Evolutionary conservation across 2,113 vertebrate species (phyloP), one percentile per base, ranked within the genome.

Genomic region (Microtus ochrogaster): DNA sequence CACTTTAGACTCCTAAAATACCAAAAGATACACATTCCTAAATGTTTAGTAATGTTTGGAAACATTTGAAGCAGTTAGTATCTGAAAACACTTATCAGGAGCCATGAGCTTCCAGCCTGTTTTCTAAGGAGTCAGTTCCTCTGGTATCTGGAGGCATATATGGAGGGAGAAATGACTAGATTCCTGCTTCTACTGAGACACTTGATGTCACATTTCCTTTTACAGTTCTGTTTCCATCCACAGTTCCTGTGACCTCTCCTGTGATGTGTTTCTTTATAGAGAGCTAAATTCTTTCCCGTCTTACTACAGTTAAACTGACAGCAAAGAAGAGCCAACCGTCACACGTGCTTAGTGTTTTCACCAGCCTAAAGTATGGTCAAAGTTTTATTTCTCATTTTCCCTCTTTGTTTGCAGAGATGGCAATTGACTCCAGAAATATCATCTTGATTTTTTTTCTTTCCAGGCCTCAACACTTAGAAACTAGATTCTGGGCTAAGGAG

Each of bases 381-480:
- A n/a, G 2, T 68, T 68, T 68, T 39, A 73, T 52, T 93, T 47
- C 0, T 77, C 24, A 44, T 89, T 83, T 90, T 81, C 72, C 47
- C 39, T 87, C 58, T 36, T 87, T 91, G 61, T 92, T 79, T 96
- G 33, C 66, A 95, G 44, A 95, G 82, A 92, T 94, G 79, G 83
- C n/a, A 95, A 78, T 33, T 33, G 85, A 66, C 44, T 94, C 89
- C 73, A 85, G 73, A 95, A 95, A n/a, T 65, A 83, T 30, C 47
- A 93, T 72, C 30, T 65, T 49, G 41, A 33, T 90, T 94, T 83
- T 92, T 63, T 16, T 58, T 58, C 49, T 61, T 19, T 28, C 41
- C 24, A 65, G 78, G 85, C 28, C 63, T 66, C 41, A 82, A 70
- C 47, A 91, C 82, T 30, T 72, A 92, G 73, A 84, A 96, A 66